Conservation (phyloP, 2,797 vertebrate genomes). For the Acridotheres tristis region DNA sequence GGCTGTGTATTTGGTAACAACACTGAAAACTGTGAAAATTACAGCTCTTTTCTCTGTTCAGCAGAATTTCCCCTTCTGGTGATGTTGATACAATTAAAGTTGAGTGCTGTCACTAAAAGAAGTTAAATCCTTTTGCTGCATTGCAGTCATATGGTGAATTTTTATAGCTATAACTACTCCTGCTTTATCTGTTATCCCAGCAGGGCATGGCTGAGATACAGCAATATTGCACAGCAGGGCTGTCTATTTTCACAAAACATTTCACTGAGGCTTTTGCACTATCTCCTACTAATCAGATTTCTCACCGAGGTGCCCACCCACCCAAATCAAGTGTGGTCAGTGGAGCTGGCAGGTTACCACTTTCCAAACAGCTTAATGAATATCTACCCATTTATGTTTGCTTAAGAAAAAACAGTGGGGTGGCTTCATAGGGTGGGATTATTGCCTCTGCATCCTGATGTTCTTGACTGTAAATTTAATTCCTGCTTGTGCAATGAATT, state of each 20-base stretch:
- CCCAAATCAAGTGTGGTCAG: conserved; percentile 24
- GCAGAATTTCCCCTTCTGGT: background rate
- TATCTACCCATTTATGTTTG: conserved; percentile 27
- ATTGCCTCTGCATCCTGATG: conserved; percentile 22
- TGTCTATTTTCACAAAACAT: background rate
- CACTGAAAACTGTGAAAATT: background rate
- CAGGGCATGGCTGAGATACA: conserved; percentile 1
- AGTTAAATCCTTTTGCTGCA: conserved; percentile 19
- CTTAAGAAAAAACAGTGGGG: background rate
- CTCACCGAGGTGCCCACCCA: background rate
- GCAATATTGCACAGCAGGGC: conserved; percentile 32
- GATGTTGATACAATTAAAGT: background rate
- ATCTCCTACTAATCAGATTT: conserved; percentile 48
- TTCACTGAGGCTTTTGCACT: conserved; percentile 3
- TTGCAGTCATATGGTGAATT: conserved; percentile 35
- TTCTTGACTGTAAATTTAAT: conserved; percentile 24
- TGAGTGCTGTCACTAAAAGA: background rate
- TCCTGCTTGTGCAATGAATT: background rate
- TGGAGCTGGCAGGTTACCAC: background rate
- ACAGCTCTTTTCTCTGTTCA: background rate
- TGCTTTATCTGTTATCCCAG: conserved; percentile 53
- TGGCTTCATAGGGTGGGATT: background rate
- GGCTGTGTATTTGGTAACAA: background rate
- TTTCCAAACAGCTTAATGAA: conserved; percentile 6
- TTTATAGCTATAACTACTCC: conserved; percentile 30